Percentiles rank a stretch among this genome's conserved stretches.
These are phyloP conservation scores for Protobothrops flavoviridis DNA, from an alignment of 2,113 vertebrate species.

Conservation along the genomic window DNA sequence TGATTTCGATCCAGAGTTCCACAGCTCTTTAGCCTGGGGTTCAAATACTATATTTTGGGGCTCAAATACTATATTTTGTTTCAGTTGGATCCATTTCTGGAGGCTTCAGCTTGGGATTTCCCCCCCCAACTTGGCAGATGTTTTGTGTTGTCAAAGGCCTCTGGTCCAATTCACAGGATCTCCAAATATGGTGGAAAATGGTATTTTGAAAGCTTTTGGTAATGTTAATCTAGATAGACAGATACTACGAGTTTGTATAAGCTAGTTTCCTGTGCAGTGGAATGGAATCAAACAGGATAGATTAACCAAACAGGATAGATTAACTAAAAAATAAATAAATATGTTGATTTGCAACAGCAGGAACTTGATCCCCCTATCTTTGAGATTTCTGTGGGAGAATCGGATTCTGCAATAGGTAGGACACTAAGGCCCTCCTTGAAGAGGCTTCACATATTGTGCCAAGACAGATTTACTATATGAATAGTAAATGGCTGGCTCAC, in stretches of 20 bases:
- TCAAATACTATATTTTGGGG: background rate
- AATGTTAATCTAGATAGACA: background rate
- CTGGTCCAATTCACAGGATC: background rate
- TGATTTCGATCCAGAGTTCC: background rate
- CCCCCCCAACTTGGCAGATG: background rate
- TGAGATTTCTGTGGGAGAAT: background rate
- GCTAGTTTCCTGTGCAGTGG: background rate
- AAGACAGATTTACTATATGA: background rate
- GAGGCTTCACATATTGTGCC: background rate
- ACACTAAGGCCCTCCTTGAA: background rate
- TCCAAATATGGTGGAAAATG: background rate
- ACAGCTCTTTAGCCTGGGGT: background rate
- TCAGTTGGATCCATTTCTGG: background rate
- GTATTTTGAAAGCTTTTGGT: background rate
- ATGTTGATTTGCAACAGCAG: background rate
- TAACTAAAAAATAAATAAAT: background rate
- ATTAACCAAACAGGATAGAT: background rate
- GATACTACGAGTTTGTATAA: background rate
- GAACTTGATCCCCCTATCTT: background rate
- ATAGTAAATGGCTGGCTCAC: background rate
- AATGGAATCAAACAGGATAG: background rate
- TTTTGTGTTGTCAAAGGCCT: background rate
- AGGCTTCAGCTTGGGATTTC: background rate
- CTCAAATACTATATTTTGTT: background rate
- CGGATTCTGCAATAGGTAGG: background rate